Percentiles rank a stretch among this genome's conserved stretches.
Conservation (phyloP, 1,140 invertebrate species). For the Diuraphis noxia region DNA sequence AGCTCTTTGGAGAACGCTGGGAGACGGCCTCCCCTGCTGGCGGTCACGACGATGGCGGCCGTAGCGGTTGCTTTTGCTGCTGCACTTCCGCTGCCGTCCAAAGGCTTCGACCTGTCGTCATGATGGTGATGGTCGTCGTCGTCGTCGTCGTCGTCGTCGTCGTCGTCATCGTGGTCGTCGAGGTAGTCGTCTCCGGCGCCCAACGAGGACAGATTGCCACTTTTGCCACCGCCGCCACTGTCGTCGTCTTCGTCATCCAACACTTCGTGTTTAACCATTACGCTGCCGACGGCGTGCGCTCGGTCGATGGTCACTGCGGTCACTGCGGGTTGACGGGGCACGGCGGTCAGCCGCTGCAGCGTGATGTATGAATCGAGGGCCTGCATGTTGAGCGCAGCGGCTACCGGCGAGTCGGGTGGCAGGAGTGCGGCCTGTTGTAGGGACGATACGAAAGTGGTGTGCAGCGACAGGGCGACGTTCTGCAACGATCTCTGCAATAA, state of each 20-base stretch:
- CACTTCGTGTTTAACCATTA: neutral
- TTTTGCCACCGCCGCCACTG: neutral
- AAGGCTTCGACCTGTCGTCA: neutral
- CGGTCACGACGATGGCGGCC: neutral
- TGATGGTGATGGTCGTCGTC: neutral
- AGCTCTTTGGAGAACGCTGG: slow-evolving; percentile 35
- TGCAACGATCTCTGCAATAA: slow-evolving; percentile 64
- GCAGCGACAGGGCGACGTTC: slow-evolving; percentile 72
- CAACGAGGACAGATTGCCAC: neutral
- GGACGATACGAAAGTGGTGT: slow-evolving; percentile 75
- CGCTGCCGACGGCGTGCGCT: slow-evolving; percentile 59
- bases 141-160: neutral
- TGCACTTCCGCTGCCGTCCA: neutral
- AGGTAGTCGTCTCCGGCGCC: neutral
- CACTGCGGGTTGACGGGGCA: slow-evolving; percentile 59
- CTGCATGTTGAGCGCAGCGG: slow-evolving; percentile 78
- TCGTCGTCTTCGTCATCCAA: neutral
- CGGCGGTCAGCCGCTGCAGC: slow-evolving; percentile 69
- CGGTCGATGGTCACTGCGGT: slow-evolving; percentile 56
- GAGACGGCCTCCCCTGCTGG: neutral
- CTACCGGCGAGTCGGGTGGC: slow-evolving; percentile 75
- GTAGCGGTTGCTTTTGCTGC: neutral
- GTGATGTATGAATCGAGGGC: slow-evolving; percentile 81
- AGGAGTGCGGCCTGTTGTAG: slow-evolving; percentile 74
- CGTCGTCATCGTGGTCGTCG: neutral